phyloP scores from a whole-genome alignment of 30 jellyfish, hydroid and myxozoan species.

The Turritopsis dohrnii region DNA sequence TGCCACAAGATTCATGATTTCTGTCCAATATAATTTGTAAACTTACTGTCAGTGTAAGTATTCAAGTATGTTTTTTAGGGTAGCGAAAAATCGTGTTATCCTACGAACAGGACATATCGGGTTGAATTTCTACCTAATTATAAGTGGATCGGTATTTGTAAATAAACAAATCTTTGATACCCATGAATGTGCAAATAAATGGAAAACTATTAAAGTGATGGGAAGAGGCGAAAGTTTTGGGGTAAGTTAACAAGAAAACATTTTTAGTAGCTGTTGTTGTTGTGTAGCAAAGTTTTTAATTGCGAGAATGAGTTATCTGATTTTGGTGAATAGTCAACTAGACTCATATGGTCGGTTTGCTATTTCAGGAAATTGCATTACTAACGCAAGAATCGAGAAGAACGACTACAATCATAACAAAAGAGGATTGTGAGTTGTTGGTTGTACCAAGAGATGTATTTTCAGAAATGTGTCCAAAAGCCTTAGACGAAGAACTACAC shows the following conservation, averaged over 20 bases:
- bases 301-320: background rate
- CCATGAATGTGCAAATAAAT: background rate
- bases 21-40: too few species aligned
- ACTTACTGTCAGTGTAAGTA: too few species aligned
- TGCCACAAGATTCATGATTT: too few species aligned
- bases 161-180: background rate
- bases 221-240: background rate
- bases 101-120: background rate
- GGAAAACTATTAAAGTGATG: background rate
- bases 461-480: background rate
- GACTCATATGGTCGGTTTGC: background rate
- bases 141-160: background rate
- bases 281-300: too few species aligned
- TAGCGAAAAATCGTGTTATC: background rate
- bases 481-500: background rate
- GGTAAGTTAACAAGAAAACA: background rate
- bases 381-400: background rate
- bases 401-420: background rate
- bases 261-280: too few species aligned
- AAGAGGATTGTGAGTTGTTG: background rate
- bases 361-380: constrained; percentile 3
- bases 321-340: background rate
- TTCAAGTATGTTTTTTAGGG: too few species aligned
- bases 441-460: constrained; percentile 3
- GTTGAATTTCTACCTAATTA: background rate